Evolutionary conservation across 1,140 invertebrate species (phyloP).

Genomic region (Drosophila persimilis): DNA sequence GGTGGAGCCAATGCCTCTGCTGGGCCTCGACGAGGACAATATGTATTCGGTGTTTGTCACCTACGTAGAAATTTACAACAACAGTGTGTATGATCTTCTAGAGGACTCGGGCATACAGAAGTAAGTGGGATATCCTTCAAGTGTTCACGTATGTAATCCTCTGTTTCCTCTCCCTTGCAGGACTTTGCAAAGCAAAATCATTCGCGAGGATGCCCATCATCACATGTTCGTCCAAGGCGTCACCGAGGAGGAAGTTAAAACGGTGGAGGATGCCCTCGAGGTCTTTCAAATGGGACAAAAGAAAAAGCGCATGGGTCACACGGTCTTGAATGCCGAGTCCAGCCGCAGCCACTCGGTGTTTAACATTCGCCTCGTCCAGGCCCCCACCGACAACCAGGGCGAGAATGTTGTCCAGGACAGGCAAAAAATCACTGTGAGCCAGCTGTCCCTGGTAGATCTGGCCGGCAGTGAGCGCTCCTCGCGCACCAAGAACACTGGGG

Average conservation of each 20-base stretch:
- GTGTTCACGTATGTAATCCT: too few species aligned
- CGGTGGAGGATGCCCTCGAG: conserved; percentile 86
- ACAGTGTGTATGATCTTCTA: conserved; percentile 97
- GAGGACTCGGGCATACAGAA: conserved; percentile 85
- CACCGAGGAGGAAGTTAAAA: conserved; percentile 87
- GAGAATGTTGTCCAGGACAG: conserved; percentile 87
- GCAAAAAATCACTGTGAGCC: conserved; percentile 88
- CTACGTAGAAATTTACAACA: conserved; percentile 99
- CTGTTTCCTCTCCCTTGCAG: conserved; percentile 21
- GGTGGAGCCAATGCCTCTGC: conserved; percentile 86
- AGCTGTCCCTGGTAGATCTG: conserved; percentile 95
- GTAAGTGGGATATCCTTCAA: conserved; percentile 39
- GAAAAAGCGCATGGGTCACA: conserved; percentile 92
- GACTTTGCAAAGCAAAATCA: conserved; percentile 84
- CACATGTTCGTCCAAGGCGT: conserved; percentile 88
- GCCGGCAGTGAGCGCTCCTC: conserved; percentile 97
- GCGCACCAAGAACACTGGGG: conserved; percentile 95
- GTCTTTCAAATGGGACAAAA: conserved; percentile 89
- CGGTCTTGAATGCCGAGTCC: conserved; percentile 95
- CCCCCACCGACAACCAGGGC: conserved; percentile 85
- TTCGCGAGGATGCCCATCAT: conserved; percentile 90
- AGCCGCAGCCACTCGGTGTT: conserved; percentile 97
- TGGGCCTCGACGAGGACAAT: conserved; percentile 90
- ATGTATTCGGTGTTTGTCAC: conserved; percentile 96
- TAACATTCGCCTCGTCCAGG: conserved; percentile 86